A percentile compares a stretch with the other conserved stretches of the same genome.
These are phyloP conservation scores for Elmis aenea DNA, from an alignment of 2,888 invertebrate genomes.

Conservation along the genomic window DNA sequence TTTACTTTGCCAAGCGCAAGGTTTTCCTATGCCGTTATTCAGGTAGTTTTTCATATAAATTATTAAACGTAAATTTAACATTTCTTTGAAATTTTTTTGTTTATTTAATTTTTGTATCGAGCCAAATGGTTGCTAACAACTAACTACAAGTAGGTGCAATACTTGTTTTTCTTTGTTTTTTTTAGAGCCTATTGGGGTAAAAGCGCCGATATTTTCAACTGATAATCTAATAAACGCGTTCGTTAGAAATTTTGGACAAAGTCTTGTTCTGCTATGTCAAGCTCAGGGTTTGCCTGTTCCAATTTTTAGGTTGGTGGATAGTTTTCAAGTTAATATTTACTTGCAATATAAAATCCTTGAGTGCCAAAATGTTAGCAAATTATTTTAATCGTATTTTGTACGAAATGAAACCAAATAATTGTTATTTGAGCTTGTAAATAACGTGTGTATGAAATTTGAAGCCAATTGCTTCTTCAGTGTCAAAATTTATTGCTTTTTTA, in stretches of 20 bases:
- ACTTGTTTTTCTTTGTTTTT: no score
- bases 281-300: constrained; percentile 68
- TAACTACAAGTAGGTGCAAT: no score
- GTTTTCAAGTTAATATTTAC: background rate
- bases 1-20: constrained; percentile 55
- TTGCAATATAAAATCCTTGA: no score
- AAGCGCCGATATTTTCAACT: constrained; percentile 65
- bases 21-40: constrained; percentile 52
- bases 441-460: no score
- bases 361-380: no score
- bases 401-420: no score
- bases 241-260: constrained; percentile 57
- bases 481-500: no score
- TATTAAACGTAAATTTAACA: no score
- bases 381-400: no score
- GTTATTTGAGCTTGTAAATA: no score
- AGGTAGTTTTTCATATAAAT: no score
- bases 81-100: background rate
- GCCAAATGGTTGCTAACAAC: constrained; percentile 32
- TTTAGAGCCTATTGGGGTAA: constrained; percentile 65
- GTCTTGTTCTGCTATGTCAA: constrained; percentile 67
- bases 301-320: constrained; percentile 28
- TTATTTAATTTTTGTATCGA: constrained; percentile 5
- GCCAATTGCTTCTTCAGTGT: no score
- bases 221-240: constrained; percentile 66